Base-by-base conservation (phyloP, 2,888 invertebrate genomes). In the Heteromurus nitidus region DNA sequence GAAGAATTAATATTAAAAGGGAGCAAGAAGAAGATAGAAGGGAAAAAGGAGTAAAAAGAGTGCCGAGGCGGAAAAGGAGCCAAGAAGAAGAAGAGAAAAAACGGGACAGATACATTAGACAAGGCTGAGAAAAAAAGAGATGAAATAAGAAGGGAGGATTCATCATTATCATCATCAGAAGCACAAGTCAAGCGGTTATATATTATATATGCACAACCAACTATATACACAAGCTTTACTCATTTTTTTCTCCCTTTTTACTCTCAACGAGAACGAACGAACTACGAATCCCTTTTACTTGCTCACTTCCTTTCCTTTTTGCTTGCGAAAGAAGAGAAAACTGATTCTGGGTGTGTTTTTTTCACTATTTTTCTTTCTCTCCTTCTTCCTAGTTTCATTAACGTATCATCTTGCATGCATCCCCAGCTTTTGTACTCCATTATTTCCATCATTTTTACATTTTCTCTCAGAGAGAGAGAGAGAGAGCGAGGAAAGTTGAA, bases 1-100 rank as follows among this genome's bases (percentile, higher is more conserved):
- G 62, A 82, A 79, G 82, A 82, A 77, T 74, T 74, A 68, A 82
- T 77, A 68, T 72, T 58, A 82, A 58, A 75, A 75, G 55, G 74
- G 65, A 36, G 62, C 47, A 73, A 36, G 26, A 64, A 74, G 67
- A 65, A 55, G 55, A 67, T 67, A 67, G 20, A n/a, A 47, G 62
- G 64, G 64, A 73, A 73, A 73, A 47, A 47, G 47, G 47, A 16
- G 73, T 44, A 50, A 47, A n/a, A 73, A 55, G 55, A 72, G 82
- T 76, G 73, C 36, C 69, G 58, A 69, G 82, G 77, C 82, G 77
- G 79, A 81, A 74, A 72, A 76, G 75, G 70, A 82, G 62, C 62
- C 74, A 76, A 26, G 62, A 75, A 76, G 69, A 76, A 76, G 60
- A 76, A 53, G 64, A 36, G 73, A 76, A 76, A 76, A 76, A 68